phyloP scores from a whole-genome alignment of 2,888 invertebrate species.

The Rhorus exstirpatorius region DNA sequence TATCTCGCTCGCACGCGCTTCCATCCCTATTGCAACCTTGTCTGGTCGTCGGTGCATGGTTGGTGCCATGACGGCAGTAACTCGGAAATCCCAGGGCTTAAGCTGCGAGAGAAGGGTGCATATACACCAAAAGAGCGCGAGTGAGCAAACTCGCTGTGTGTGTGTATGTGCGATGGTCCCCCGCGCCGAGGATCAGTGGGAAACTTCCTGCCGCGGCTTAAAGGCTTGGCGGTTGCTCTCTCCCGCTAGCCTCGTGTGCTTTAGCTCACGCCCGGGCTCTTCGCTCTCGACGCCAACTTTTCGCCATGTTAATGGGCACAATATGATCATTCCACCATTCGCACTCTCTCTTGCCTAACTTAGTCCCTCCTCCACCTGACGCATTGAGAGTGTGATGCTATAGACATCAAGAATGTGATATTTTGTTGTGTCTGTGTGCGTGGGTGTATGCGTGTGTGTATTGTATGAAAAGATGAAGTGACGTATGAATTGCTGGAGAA shows the following conservation, averaged over 20 bases:
- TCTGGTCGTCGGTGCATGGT: conserved; percentile 83
- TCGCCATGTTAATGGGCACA: conserved; percentile 84
- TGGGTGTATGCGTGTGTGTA: no score
- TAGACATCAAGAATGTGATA: conserved; percentile 8
- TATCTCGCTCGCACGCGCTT: conserved; percentile 56
- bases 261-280: conserved; percentile 72
- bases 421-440: not conserved
- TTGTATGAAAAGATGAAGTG: not conserved
- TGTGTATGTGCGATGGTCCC: conserved; percentile 53
- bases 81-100: conserved; percentile 85
- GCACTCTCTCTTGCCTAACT: conserved; percentile 29
- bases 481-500: conserved; percentile 1
- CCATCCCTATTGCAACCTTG: conserved; percentile 75
- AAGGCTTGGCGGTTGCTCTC: conserved; percentile 85
- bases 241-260: conserved; percentile 73
- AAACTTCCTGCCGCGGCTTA: conserved; percentile 86
- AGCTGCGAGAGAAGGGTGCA: conserved; percentile 78
- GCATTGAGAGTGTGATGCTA: conserved; percentile 14
- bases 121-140: conserved; percentile 57
- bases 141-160: conserved; percentile 53
- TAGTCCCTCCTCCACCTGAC: conserved; percentile 25
- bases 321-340: conserved; percentile 81
- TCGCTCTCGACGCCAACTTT: conserved; percentile 80
- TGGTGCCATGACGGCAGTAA: conserved; percentile 84
- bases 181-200: conserved; percentile 84